Percentiles rank a stretch among this genome's conserved stretches.
Evolutionary conservation across 2,888 invertebrate species (phyloP).

Genomic region (Melinaea marsaeus): DNA sequence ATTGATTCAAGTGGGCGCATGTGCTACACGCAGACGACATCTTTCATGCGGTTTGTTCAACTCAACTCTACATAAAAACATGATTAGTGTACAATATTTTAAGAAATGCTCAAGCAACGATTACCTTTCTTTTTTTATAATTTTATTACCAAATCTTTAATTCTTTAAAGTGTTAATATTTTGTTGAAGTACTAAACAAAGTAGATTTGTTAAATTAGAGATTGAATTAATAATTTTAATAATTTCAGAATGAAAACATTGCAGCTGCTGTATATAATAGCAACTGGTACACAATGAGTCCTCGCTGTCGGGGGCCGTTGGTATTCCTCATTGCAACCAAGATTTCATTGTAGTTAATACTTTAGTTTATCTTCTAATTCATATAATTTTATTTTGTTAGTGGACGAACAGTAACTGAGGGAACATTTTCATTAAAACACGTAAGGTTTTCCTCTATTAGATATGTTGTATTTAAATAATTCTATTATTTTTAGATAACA

Average conservation of each 20-base stretch:
- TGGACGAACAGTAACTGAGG: too few species aligned
- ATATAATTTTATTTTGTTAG: too few species aligned
- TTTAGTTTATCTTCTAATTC: background rate
- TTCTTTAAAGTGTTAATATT: too few species aligned
- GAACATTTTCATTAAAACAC: too few species aligned
- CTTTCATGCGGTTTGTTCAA: conserved; percentile 58
- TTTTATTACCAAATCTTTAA: too few species aligned
- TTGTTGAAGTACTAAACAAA: too few species aligned
- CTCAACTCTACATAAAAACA: too few species aligned
- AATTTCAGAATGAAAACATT: conserved; percentile 56
- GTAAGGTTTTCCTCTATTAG: too few species aligned
- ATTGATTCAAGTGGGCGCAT: conserved; percentile 67
- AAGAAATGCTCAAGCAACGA: too few species aligned
- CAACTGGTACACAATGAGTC: conserved; percentile 62
- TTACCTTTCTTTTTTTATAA: too few species aligned
- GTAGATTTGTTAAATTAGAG: too few species aligned
- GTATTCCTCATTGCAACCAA: conserved; percentile 52
- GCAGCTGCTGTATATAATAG: conserved; percentile 62
- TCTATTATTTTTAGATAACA: conserved; percentile 53
- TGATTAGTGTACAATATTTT: too few species aligned
- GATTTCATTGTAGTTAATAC: background rate
- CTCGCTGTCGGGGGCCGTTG: conserved; percentile 57
- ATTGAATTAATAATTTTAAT: background rate
- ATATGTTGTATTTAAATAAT: background rate
- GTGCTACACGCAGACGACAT: conserved; percentile 72